Percentiles rank a stretch among this genome's conserved stretches.
Evolutionary conservation across 2,888 invertebrate genomes (phyloP).

Genomic region (Pammene fasciana): DNA sequence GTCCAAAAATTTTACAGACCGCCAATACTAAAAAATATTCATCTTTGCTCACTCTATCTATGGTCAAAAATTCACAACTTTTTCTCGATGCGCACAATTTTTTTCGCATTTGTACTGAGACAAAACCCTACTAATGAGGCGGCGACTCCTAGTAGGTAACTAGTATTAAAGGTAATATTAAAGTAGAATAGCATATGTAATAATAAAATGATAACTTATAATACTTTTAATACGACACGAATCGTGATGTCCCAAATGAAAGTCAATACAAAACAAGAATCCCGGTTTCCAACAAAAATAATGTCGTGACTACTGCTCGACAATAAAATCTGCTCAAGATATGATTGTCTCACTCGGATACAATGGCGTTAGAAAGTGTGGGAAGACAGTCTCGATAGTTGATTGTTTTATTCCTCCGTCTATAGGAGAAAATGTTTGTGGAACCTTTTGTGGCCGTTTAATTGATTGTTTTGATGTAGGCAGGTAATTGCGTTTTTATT

Average conservation of each 20-base stretch:
- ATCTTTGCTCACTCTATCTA: no score
- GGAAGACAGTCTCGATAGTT: slow-evolving; percentile 70
- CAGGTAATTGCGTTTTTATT: slow-evolving; percentile 26
- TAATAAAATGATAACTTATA: not conserved
- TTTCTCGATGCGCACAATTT: no score
- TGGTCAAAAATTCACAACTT: no score
- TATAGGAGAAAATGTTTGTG: slow-evolving; percentile 56
- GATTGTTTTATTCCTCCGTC: slow-evolving; percentile 64
- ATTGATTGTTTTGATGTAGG: slow-evolving; percentile 41
- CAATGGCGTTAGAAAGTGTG: slow-evolving; percentile 81
- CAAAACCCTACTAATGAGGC: no score
- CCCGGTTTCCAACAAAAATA: slow-evolving; percentile 51
- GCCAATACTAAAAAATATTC: no score
- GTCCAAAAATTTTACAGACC: no score
- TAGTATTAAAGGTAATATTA: no score
- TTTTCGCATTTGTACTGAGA: no score
- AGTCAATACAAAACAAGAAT: slow-evolving; percentile 48
- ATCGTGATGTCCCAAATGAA: slow-evolving; percentile 49
- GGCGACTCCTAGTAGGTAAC: no score
- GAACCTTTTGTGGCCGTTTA: slow-evolving; percentile 49
- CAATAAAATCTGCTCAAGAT: slow-evolving; percentile 60
- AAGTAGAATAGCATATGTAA: not conserved
- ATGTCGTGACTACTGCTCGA: slow-evolving; percentile 61
- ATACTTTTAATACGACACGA: slow-evolving; percentile 4
- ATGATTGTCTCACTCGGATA: slow-evolving; percentile 70